phyloP scores from a whole-genome alignment of 2,797 vertebrate species.

The Sebastes goodei region DNA sequence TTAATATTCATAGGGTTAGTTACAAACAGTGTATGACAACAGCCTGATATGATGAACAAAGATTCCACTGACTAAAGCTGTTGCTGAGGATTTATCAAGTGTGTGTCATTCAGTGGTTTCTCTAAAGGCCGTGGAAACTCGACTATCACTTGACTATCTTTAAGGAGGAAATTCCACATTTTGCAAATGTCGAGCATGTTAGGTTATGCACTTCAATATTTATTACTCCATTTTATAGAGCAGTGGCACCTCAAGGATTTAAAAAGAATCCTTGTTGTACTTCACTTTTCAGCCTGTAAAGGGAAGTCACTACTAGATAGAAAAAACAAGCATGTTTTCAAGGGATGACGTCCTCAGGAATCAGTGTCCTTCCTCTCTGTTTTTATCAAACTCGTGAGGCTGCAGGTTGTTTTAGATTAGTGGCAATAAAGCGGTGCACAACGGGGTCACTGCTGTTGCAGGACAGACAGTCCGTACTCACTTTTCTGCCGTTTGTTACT shows the following conservation, averaged over 20 bases:
- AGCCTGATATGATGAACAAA: too few relatives aligned
- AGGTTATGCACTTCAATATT: neutral
- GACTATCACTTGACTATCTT: neutral
- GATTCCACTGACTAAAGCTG: too few relatives aligned
- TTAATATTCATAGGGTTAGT: too few relatives aligned
- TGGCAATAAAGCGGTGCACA: conserved; percentile 7
- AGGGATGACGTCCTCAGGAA: neutral
- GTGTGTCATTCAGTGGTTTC: neutral
- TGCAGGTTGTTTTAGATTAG: conserved; percentile 3
- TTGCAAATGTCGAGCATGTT: neutral
- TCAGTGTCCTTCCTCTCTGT: conserved; percentile 9
- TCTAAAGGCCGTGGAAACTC: neutral
- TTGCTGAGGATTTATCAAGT: neutral
- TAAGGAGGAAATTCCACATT: neutral
- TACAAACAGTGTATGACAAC: fast-evolving
- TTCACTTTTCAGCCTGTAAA: neutral
- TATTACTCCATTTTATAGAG: neutral
- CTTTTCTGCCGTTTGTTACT: neutral
- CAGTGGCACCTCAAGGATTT: neutral
- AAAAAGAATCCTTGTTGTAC: neutral
- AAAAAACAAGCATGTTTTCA: neutral
- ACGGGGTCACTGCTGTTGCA: conserved; percentile 12
- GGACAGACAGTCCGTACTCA: neutral
- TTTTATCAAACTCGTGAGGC: conserved; percentile 7
- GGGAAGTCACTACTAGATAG: neutral